Base-by-base conservation (phyloP, 1,140 invertebrate species). In the Penaeus chinensis region DNA sequence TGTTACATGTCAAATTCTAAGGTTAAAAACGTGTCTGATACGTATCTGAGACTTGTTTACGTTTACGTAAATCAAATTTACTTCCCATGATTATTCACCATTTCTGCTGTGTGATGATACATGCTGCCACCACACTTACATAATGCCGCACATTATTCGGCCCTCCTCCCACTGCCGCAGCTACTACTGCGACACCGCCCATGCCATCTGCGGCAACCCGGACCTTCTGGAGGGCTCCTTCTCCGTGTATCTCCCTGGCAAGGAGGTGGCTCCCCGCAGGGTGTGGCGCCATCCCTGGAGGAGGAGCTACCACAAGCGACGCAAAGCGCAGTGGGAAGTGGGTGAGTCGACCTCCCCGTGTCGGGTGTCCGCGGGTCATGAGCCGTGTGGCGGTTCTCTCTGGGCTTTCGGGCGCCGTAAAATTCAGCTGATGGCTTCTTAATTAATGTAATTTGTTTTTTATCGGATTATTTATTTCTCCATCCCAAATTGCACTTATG, bases 151-250 rank as follows among this genome's bases (percentile, higher is more conserved):
- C 32, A 27, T 37, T 37, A 37, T n/a, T 77, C 0, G 16, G 32
- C 32, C 18, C 8, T n/a, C 79, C 20, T 63, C 1, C 11, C 18
- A 19, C 11, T 22, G 8, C 22, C 42, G 16, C 81, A 97, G 96
- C 65, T 99, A 99, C 93, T 99, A 99, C 93, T 99, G 99, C 93
- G 99, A 99, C 93, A 99, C 98, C 1, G 95, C 96, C 66, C 99
- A 99, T 92, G 98, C 98, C 47, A 96, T 99, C 90, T 99, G 99
- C 92, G 99, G 98, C 79, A 96, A 95, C 92, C 98, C 98, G 7
- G 98, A 99, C 91, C 96, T 95, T 92, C 93, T 99, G 63, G 98
- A 99, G 92, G 98, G 97, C 11, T 99, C 97, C 82, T 96, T 99
- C 91, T 98, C 98, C 32, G 97, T 98, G 3, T 99, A 99, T 92